A percentile compares a stretch with the other conserved stretches of the same genome.
Conservation (phyloP, 2,888 invertebrate genomes). For the Neuroscelio doddi region DNA sequence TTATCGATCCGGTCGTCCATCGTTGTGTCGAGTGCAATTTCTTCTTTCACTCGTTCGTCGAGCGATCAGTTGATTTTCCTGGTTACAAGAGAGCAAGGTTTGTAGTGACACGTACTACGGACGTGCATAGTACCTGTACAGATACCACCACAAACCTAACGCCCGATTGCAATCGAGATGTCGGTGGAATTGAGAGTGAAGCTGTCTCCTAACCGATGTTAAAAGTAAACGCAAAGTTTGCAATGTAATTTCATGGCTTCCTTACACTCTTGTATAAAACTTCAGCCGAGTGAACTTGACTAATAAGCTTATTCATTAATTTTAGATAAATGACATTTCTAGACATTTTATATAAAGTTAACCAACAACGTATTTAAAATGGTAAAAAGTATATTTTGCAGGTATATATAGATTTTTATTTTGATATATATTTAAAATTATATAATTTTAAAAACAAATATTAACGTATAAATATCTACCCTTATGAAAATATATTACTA, state of each 20-base stretch:
- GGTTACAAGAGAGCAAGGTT: slow-evolving; percentile 2
- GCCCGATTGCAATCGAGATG: slow-evolving; percentile 36
- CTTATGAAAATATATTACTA: no score
- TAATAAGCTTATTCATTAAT: slow-evolving; percentile 16
- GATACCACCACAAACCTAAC: slow-evolving; percentile 1
- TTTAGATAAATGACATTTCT: no score
- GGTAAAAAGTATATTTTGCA: no score
- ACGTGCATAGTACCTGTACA: background rate
- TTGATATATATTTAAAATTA: no score
- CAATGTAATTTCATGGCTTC: slow-evolving; percentile 31
- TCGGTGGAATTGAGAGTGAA: slow-evolving; percentile 36
- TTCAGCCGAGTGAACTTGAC: slow-evolving; percentile 26
- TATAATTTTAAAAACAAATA: no score
- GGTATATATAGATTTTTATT: no score
- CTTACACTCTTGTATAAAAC: slow-evolving; percentile 12
- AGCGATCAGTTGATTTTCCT: slow-evolving; percentile 31
- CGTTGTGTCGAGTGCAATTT: slow-evolving; percentile 53
- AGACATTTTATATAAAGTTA: no score
- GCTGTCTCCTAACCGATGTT: slow-evolving; percentile 6
- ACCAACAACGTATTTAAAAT: no score
- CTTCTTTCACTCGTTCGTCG: slow-evolving; percentile 48
- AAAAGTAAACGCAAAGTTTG: slow-evolving; percentile 31
- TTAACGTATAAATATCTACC: no score
- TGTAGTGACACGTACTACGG: slow-evolving; percentile 3
- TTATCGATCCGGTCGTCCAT: slow-evolving; percentile 49